Evolutionary conservation across 2,888 invertebrate genomes (phyloP).

Genomic region (Schizotus pectinicornis): DNA sequence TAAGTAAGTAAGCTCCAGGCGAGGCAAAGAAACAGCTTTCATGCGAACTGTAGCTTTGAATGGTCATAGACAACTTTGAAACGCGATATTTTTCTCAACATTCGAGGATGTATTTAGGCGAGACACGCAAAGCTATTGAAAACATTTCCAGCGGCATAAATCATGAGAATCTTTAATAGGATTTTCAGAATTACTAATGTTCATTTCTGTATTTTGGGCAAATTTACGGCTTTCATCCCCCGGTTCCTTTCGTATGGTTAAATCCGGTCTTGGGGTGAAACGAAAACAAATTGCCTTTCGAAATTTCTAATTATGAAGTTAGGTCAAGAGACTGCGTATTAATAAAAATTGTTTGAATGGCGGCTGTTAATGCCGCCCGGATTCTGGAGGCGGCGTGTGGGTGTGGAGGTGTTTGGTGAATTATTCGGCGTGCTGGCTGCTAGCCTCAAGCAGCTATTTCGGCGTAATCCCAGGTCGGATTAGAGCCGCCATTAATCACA

Average conservation of each 20-base stretch:
- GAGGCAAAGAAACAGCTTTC: slow-evolving; percentile 44
- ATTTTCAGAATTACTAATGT: slow-evolving; percentile 38
- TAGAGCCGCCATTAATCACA: slow-evolving; percentile 36
- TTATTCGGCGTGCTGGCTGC: slow-evolving; percentile 34
- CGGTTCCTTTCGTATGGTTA: not conserved
- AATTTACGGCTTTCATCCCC: slow-evolving; percentile 2
- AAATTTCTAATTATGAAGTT: too few species aligned
- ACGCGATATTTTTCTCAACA: slow-evolving; percentile 41
- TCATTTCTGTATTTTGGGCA: slow-evolving; percentile 25
- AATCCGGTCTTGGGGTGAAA: not conserved
- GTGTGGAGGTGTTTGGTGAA: slow-evolving; percentile 22
- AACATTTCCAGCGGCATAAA: slow-evolving; percentile 39
- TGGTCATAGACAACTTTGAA: slow-evolving; percentile 48
- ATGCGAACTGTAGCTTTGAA: slow-evolving; percentile 43
- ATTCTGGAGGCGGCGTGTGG: not conserved
- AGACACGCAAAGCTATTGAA: slow-evolving; percentile 42
- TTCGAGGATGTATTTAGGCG: slow-evolving; percentile 38
- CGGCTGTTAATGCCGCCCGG: not conserved
- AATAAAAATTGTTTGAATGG: not conserved
- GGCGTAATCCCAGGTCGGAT: slow-evolving; percentile 34
- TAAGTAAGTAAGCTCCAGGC: slow-evolving; percentile 53
- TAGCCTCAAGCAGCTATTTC: slow-evolving; percentile 34
- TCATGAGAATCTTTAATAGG: slow-evolving; percentile 41
- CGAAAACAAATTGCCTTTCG: too few species aligned
- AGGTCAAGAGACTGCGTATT: not conserved